Base-by-base conservation (phyloP, 2,888 invertebrate genomes). In the Dioctria rufipes region DNA sequence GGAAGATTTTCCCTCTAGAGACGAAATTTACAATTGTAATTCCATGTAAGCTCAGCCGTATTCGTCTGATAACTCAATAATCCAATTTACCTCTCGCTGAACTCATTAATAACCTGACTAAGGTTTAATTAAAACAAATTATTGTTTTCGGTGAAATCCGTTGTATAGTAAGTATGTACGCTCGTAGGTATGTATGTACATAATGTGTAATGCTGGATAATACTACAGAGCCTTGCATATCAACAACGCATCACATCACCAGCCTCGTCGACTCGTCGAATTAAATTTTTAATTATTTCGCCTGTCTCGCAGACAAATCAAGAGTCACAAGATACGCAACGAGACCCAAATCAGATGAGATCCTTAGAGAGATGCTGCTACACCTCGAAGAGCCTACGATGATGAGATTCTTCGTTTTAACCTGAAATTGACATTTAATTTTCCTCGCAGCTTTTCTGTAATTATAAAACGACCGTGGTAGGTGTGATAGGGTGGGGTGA, bases 351-450 rank as follows among this genome's bases (percentile, higher is more conserved):
- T 69, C 69, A 51, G 49, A 51, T 69, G 51, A 51, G 69, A 37
- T 69, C 11, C 69, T 8, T 46, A 13, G 49, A 13, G 49, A 9
- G 69, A 49, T 69, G 51, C 49, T 69, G 11, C 39, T 69, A 13
- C 51, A 69, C 69, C 69, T 69, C 51, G 37, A 39, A 25, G 25
- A 25, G 2, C 25, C 25, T 25, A 25, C 25, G 25, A 49, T n/a
- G 11, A 25, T 4, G 39, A 13, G 40, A 13, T 43, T 37, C 25
- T 37, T 69, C 42, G 25, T 9, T 25, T 11, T 37, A 39, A 49
- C 69, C 69, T 69, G 51, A 51, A 69, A 69, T 69, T 69, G 69
- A 69, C 69, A 69, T 69, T 69, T 69, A 69, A 69, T 69, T 69
- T 69, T 69, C 69, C 51, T 54, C 11, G 8, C 6, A 69, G 51